These are phyloP conservation scores for Bujurquina vittata DNA, from an alignment of 2,113 vertebrate species.

Conservation along the genomic window DNA sequence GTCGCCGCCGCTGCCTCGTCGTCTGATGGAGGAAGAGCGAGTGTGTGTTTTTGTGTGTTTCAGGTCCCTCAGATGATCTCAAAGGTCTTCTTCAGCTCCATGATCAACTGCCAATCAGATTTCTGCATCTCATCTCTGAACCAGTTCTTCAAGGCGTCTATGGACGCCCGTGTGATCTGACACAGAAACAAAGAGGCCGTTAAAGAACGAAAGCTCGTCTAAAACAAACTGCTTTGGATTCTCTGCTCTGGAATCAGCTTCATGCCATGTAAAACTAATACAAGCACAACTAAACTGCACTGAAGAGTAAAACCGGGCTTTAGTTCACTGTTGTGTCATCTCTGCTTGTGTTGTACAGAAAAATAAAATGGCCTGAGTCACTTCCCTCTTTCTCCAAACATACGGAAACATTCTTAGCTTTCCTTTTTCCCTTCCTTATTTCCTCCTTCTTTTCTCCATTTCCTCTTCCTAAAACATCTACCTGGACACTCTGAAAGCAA, in stretches of 20 bases:
- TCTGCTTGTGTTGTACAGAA: not conserved
- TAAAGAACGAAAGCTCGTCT: too few relatives aligned
- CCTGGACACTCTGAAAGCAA: not conserved
- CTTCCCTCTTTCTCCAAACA: not conserved
- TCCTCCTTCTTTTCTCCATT: not conserved
- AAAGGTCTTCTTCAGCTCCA: conserved; percentile 99
- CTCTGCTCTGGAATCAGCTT: not conserved
- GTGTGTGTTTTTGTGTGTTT: not conserved
- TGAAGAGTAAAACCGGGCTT: not conserved
- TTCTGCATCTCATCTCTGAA: conserved; percentile 99
- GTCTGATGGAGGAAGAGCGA: conserved; percentile 8
- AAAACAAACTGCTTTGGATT: not conserved
- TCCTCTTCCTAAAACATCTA: not conserved
- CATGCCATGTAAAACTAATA: not conserved
- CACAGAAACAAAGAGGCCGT: not conserved
- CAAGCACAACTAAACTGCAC: not conserved
- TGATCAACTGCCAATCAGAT: conserved; percentile 97
- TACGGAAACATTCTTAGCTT: not conserved
- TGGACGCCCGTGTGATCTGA: conserved; percentile 96
- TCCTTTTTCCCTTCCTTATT: not conserved
- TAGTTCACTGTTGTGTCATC: not conserved
- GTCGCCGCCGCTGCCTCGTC: not conserved
- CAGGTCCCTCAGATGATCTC: conserved; percentile 90
- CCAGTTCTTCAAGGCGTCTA: conserved; percentile 98
- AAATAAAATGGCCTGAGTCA: too few relatives aligned